phyloP scores from a whole-genome alignment of 2,113 vertebrate species.

The Daubentonia madagascariensis region DNA sequence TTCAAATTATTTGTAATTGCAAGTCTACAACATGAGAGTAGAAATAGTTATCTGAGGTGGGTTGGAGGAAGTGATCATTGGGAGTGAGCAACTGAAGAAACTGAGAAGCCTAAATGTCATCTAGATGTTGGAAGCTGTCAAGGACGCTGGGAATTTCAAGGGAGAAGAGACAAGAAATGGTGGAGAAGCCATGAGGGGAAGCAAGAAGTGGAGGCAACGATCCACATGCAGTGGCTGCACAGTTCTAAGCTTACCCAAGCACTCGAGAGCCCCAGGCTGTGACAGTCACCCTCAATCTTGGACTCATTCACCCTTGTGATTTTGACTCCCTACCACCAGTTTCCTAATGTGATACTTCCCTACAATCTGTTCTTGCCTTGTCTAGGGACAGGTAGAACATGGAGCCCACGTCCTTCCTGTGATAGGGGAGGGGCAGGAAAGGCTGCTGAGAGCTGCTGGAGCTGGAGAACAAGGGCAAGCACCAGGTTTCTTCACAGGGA shows the following conservation, averaged over 20 bases:
- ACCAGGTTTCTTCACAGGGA: neutral
- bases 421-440: neutral
- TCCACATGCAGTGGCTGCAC: too few species aligned
- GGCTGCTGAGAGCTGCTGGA: neutral
- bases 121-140: neutral
- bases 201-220: neutral
- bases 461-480: neutral
- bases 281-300: neutral
- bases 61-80: neutral
- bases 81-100: neutral
- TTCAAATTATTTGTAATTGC: neutral
- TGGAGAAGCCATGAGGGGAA: neutral
- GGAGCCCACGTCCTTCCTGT: fast-evolving
- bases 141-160: neutral
- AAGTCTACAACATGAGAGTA: neutral
- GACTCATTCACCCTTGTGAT: neutral
- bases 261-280: neutral
- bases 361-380: neutral
- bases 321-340: neutral
- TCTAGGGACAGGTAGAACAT: fast-evolving
- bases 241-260: neutral
- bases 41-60: neutral
- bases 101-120: neutral
- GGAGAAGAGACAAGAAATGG: neutral
- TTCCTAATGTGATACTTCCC: neutral